Percentiles rank a stretch among this genome's conserved stretches.
phyloP scores from a whole-genome alignment of 2,888 invertebrate species.

The Xanthia togata region DNA sequence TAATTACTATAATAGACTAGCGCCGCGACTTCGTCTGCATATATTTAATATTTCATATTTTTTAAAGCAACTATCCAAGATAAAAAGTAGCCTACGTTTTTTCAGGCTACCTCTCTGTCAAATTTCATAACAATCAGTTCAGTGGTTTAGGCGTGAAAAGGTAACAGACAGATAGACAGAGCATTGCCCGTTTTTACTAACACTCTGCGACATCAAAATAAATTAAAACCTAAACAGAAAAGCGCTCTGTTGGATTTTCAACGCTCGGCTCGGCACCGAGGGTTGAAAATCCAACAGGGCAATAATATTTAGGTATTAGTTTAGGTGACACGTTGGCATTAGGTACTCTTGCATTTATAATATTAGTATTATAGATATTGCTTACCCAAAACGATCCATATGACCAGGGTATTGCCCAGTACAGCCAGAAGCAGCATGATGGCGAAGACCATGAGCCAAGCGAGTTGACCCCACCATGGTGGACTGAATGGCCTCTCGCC shows the following conservation, averaged over 20 bases:
- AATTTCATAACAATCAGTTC: not conserved
- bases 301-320: not conserved
- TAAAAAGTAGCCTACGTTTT: not conserved
- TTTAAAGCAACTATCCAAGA: not conserved
- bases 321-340: too few relatives aligned
- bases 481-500: conserved; percentile 90
- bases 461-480: conserved; percentile 92
- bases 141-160: not conserved
- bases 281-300: not conserved
- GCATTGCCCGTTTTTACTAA: not conserved
- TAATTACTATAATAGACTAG: too few relatives aligned
- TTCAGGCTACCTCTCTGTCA: not conserved
- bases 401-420: conserved; percentile 96
- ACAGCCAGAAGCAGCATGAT: conserved; percentile 94
- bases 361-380: conserved; percentile 29
- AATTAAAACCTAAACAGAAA: not conserved
- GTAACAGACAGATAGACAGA: not conserved
- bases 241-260: not conserved
- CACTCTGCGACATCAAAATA: not conserved
- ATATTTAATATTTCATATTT: not conserved
- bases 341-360: too few relatives aligned
- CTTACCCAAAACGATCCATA: conserved; percentile 97
- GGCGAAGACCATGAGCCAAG: conserved; percentile 94
- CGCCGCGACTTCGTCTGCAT: too few relatives aligned
- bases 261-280: not conserved